Percentiles rank a stretch among this genome's conserved stretches.
These are phyloP conservation scores for Brotula barbata DNA, from an alignment of 2,797 vertebrate genomes.

Conservation along the genomic window DNA sequence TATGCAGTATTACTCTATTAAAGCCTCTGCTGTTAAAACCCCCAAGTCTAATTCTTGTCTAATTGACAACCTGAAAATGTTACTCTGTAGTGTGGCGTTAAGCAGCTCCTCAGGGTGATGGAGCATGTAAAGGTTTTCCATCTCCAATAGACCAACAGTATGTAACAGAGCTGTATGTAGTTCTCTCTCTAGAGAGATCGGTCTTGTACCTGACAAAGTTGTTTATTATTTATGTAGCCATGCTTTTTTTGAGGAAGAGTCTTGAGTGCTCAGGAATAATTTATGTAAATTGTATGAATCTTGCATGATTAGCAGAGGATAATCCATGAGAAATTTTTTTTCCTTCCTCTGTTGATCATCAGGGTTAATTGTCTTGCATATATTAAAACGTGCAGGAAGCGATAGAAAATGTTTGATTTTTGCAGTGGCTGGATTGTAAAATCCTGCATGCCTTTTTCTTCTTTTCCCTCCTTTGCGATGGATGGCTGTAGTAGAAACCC, in stretches of 20 bases:
- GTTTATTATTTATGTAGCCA: constrained; percentile 63
- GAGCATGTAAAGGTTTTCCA: constrained; percentile 44
- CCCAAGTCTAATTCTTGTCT: constrained; percentile 61
- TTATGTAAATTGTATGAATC: constrained; percentile 54
- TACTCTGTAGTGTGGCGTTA: constrained; percentile 57
- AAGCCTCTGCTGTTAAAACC: constrained; percentile 52
- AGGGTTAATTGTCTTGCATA: constrained; percentile 30
- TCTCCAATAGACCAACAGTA: constrained; percentile 41
- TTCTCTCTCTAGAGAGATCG: constrained; percentile 33
- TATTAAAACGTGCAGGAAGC: constrained; percentile 16
- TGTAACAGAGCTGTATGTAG: constrained; percentile 45
- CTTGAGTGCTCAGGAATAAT: constrained; percentile 59
- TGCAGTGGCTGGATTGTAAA: too few species aligned
- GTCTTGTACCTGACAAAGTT: constrained; percentile 51
- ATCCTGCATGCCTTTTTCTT: not conserved
- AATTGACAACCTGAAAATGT: constrained; percentile 55
- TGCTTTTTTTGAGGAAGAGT: constrained; percentile 55
- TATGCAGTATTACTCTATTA: constrained; percentile 53
- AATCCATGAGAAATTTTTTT: constrained; percentile 28
- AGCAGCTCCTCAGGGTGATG: constrained; percentile 52
- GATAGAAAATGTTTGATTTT: not conserved
- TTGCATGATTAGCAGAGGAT: constrained; percentile 53
- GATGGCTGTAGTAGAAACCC: not conserved
- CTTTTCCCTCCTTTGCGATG: not conserved
- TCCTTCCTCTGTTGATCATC: constrained; percentile 26